These are phyloP conservation scores for Schizopygopsis pylzovi DNA, from an alignment of 2,797 vertebrate genomes.

Conservation along the genomic window DNA sequence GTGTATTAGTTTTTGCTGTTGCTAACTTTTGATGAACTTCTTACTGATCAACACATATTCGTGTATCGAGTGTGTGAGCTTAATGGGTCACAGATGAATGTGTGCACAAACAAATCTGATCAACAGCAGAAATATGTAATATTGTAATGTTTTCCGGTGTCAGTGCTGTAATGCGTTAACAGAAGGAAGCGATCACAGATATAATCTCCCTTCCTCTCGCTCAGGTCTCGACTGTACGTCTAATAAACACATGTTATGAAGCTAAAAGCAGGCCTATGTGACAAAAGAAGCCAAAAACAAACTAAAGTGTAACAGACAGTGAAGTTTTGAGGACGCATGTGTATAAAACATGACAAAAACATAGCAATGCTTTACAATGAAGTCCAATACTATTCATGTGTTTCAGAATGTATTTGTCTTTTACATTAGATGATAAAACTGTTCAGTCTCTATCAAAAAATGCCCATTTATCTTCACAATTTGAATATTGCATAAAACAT, in stretches of 20 bases:
- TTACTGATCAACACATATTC: background rate
- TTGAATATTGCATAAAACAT: too few relatives aligned
- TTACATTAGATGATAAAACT: too few relatives aligned
- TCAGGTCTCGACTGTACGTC: background rate
- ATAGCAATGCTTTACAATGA: too few relatives aligned
- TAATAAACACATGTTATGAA: background rate
- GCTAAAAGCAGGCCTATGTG: background rate
- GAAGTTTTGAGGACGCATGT: background rate
- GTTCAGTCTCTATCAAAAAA: too few relatives aligned
- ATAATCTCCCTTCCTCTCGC: conserved; percentile 15
- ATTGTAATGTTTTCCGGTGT: background rate
- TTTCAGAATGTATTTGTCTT: too few relatives aligned
- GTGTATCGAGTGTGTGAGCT: background rate
- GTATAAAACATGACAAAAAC: too few relatives aligned
- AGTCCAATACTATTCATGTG: too few relatives aligned
- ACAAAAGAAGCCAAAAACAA: background rate
- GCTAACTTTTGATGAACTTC: background rate
- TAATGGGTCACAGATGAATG: background rate
- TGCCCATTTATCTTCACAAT: too few relatives aligned
- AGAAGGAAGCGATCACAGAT: conserved; percentile 10
- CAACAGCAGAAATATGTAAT: background rate
- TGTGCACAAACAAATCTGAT: too few relatives aligned
- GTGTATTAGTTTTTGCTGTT: too few relatives aligned
- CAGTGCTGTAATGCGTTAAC: background rate
- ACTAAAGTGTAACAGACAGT: background rate